Percentiles rank a stretch among this genome's conserved stretches.
phyloP scores from a whole-genome alignment of 2,113 vertebrate genomes.

The Cavia aperea region DNA sequence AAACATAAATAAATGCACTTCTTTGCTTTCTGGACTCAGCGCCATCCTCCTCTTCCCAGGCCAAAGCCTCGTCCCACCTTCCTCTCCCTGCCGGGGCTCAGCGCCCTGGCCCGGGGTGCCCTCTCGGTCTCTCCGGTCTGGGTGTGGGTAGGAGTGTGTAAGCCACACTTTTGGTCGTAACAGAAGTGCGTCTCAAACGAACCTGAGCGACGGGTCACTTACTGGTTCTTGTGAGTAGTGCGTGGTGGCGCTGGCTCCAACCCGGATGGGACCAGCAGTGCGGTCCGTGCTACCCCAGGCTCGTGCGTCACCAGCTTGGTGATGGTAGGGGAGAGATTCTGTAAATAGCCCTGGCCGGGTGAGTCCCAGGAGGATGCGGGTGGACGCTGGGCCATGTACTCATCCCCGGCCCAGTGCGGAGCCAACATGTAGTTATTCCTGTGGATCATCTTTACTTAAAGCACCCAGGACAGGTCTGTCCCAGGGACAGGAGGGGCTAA shows the following conservation, averaged over 20 bases:
- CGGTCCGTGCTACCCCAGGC: not conserved
- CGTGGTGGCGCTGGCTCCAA: not conserved
- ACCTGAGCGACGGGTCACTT: not conserved
- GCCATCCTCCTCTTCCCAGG: not conserved
- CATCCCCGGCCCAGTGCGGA: not conserved
- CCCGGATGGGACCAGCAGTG: accelerated
- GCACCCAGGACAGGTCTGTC: not conserved
- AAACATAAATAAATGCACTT: not conserved
- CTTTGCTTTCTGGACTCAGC: accelerated
- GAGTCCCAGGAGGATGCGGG: not conserved
- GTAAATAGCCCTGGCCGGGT: not conserved
- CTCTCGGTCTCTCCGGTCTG: not conserved
- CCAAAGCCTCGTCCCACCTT: not conserved
- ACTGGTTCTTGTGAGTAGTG: not conserved
- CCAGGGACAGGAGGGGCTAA: not conserved
- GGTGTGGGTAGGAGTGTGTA: not conserved
- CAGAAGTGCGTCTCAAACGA: not conserved
- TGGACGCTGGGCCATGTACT: not conserved
- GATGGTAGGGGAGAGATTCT: not conserved
- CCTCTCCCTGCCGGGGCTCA: not conserved
- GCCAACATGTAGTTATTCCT: no score
- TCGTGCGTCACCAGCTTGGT: not conserved
- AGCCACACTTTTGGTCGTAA: not conserved
- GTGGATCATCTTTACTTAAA: not conserved
- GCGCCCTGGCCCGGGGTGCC: not conserved